Conservation (phyloP, 1,140 invertebrate species). For the Tetragonula clypearis region DNA sequence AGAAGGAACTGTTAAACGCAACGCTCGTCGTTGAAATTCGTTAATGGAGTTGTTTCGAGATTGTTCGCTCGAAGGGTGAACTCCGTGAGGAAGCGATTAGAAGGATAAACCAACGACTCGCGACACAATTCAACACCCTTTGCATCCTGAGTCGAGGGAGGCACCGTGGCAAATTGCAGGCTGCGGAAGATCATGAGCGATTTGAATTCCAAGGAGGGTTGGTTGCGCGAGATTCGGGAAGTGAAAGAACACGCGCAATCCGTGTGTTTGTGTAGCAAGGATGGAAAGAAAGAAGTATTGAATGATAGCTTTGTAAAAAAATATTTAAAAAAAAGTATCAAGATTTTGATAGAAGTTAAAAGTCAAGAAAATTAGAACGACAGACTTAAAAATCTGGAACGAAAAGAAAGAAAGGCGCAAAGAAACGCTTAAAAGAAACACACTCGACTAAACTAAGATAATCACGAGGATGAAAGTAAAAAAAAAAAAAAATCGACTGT, state of each 20-base stretch:
- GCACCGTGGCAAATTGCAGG: constrained; percentile 73
- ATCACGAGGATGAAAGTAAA: background rate
- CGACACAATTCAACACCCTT: constrained; percentile 37
- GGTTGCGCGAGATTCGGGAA: background rate
- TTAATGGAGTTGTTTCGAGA: background rate
- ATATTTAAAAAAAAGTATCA: background rate
- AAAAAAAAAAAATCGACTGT: too few relatives aligned
- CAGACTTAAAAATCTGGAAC: too few relatives aligned
- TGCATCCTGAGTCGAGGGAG: constrained; percentile 24
- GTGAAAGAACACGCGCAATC: background rate
- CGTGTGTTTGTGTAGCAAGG: background rate
- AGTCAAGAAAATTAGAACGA: too few relatives aligned
- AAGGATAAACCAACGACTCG: constrained; percentile 6
- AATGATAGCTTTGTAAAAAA: too few relatives aligned
- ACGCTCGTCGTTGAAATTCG: background rate
- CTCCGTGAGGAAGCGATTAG: constrained; percentile 10
- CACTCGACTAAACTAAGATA: too few relatives aligned
- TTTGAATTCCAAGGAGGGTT: constrained; percentile 54
- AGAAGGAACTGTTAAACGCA: background rate
- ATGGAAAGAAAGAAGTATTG: background rate
- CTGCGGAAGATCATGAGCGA: constrained; percentile 72
- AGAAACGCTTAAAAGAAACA: too few relatives aligned
- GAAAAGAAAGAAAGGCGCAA: too few relatives aligned
- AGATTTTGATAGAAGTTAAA: too few relatives aligned
- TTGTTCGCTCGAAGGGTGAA: background rate